Percentiles rank a stretch among this genome's conserved stretches.
Evolutionary conservation across 2,113 vertebrate genomes (phyloP).

Genomic region (Corythornis vintsioides): DNA sequence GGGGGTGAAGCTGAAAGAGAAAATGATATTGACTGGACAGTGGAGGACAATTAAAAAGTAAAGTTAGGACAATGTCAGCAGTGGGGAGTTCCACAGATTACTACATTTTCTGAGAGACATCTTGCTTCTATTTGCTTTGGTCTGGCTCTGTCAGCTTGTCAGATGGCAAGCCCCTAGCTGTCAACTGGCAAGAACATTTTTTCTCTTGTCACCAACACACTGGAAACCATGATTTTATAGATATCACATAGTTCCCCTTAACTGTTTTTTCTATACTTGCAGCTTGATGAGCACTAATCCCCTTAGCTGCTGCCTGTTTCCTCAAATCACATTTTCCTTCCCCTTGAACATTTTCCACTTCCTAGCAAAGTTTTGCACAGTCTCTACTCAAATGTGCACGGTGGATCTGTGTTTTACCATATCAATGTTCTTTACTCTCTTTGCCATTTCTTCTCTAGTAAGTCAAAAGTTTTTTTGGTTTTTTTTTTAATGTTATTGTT

Average conservation of each 20-base stretch:
- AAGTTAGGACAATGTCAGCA: neutral
- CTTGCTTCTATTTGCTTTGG: neutral
- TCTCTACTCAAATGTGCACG: neutral
- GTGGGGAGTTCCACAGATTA: neutral
- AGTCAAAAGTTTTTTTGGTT: neutral
- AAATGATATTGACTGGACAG: neutral
- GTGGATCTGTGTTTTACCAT: neutral
- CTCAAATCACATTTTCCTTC: slow-evolving; percentile 14
- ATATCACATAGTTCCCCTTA: neutral
- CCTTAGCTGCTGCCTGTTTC: neutral
- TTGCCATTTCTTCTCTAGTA: neutral
- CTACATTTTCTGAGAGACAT: neutral
- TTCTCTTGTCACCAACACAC: neutral
- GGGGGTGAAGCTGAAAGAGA: neutral
- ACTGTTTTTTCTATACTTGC: neutral
- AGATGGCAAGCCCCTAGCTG: neutral
- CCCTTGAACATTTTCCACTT: neutral
- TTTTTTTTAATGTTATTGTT: neutral
- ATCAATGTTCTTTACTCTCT: neutral
- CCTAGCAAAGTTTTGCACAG: neutral
- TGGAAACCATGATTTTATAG: neutral
- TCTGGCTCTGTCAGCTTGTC: neutral
- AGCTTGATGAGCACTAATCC: neutral
- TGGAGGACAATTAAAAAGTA: neutral
- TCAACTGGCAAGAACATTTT: neutral